A percentile compares a stretch with the other conserved stretches of the same genome.
Conservation (phyloP, 2,888 invertebrate genomes). For the Ypsolopha scabrella region DNA sequence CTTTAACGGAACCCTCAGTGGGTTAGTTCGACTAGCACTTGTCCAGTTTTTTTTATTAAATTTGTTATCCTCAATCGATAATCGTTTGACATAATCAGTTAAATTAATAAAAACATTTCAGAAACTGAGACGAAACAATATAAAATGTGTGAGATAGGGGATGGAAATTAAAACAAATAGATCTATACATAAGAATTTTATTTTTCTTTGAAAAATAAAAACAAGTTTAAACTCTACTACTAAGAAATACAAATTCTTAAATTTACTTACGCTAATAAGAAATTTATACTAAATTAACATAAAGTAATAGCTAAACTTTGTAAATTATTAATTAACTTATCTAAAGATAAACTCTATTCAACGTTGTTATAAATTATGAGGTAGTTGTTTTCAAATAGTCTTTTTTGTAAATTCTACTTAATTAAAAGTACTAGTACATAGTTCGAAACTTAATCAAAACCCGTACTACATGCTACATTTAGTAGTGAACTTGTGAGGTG, state of each 20-base stretch:
- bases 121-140: background rate
- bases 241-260: constrained; percentile 44
- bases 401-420: constrained; percentile 23
- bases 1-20: no score
- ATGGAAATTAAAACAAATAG: no score
- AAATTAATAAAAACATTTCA: no score
- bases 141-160: background rate
- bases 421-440: background rate
- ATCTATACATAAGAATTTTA: constrained; percentile 27
- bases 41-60: no score
- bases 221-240: constrained; percentile 63
- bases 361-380: constrained; percentile 61
- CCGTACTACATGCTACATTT: background rate
- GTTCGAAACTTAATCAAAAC: background rate
- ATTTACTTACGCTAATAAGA: constrained; percentile 19
- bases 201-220: constrained; percentile 64
- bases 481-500: no score
- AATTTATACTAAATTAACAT: constrained; percentile 23
- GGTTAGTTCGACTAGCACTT: no score
- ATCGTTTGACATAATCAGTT: no score
- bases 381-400: constrained; percentile 68
- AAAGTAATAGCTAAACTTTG: constrained; percentile 51
- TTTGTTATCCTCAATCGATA: no score
- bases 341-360: constrained; percentile 58
- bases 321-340: constrained; percentile 50